Conservation (phyloP, 2,888 invertebrate species). For the Campopleginae sp. region DNA sequence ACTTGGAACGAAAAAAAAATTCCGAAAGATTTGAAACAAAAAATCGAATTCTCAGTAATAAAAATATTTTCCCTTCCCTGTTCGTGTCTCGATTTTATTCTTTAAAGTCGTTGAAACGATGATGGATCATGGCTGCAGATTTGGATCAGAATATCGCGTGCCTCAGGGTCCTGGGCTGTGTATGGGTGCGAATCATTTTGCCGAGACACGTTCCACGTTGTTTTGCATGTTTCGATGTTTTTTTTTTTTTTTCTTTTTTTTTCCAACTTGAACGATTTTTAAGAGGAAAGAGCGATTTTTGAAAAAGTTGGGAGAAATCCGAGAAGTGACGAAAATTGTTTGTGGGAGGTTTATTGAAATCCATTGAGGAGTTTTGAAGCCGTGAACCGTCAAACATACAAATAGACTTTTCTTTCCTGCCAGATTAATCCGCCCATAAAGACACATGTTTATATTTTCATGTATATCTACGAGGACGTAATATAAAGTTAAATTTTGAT, state of each 20-base stretch:
- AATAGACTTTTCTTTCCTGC: background rate
- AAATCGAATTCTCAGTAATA: background rate
- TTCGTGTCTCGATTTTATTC: conserved; percentile 44
- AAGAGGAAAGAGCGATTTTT: background rate
- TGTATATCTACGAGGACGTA: background rate
- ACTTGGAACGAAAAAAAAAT: background rate
- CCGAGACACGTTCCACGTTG: conserved; percentile 12
- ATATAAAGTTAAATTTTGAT: conserved; percentile 25
- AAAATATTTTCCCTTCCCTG: background rate
- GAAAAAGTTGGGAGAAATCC: background rate
- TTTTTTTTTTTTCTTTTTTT: background rate
- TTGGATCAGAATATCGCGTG: conserved; percentile 70
- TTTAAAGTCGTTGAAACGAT: conserved; percentile 80
- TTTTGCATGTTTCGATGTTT: background rate
- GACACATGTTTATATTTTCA: background rate
- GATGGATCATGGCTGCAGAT: conserved; percentile 79
- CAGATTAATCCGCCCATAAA: background rate
- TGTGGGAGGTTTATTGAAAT: no score
- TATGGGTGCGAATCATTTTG: conserved; percentile 59
- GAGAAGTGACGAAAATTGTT: no score
- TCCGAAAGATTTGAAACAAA: background rate
- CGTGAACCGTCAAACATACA: background rate
- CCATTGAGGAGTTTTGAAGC: no score
- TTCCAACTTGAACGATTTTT: background rate
- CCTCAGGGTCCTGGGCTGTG: conserved; percentile 69